Conservation (phyloP, 2,797 vertebrate genomes). For the Diceros bicornis region DNA sequence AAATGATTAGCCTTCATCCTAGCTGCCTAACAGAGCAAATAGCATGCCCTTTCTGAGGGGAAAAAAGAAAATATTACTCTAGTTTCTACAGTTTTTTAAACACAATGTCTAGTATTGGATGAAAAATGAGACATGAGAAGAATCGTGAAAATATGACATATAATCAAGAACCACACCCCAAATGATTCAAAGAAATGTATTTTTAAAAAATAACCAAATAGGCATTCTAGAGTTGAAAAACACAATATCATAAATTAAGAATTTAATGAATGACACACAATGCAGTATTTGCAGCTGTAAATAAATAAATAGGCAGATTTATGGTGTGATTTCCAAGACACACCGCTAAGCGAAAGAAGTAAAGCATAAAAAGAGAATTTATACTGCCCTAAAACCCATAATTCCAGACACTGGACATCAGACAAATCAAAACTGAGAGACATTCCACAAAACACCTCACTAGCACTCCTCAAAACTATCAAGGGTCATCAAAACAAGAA, state of each 20-base stretch:
- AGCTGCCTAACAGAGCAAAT: not conserved
- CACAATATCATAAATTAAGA: not conserved
- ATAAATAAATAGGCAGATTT: not conserved
- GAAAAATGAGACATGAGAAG: conserved; percentile 3
- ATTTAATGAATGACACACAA: conserved; percentile 20
- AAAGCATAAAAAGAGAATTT: conserved; percentile 6
- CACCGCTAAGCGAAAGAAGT: not conserved
- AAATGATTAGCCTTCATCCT: conserved; percentile 21
- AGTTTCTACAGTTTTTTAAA: conserved; percentile 31
- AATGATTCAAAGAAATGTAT: not conserved
- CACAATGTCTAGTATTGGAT: not conserved
- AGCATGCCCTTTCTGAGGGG: not conserved
- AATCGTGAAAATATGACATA: conserved; percentile 15
- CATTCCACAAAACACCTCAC: not conserved
- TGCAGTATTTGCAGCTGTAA: not conserved
- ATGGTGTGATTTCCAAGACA: not conserved
- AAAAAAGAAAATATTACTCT: not conserved
- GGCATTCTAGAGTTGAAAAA: conserved; percentile 24
- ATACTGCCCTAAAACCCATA: not conserved
- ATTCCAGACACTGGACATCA: not conserved
- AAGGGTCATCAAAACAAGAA: not conserved
- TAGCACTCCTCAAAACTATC: conserved; percentile 36
- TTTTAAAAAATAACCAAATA: not conserved
- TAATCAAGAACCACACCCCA: not conserved
- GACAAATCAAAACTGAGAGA: not conserved